Evolutionary conservation across 30 jellyfish, hydroid and myxozoan genomes (phyloP).

Genomic region (Chironex yamaguchii): DNA sequence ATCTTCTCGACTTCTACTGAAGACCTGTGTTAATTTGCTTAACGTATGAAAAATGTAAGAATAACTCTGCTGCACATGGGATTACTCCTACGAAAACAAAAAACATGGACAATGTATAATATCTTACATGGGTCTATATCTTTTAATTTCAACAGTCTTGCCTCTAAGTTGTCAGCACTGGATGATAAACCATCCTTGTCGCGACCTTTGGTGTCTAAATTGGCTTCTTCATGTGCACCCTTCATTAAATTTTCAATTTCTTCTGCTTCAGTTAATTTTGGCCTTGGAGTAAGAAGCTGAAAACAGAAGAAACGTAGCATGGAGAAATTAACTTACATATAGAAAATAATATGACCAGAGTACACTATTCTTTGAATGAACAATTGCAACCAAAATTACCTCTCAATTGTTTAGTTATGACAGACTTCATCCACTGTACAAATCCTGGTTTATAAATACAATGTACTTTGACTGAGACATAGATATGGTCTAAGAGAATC

Average conservation of each 20-base stretch:
- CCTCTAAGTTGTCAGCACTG: constrained; percentile 40
- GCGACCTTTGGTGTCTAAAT: constrained; percentile 14
- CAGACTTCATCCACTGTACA: too few relatives aligned
- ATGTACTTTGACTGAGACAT: too few relatives aligned
- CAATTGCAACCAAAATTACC: too few relatives aligned
- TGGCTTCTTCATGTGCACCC: constrained; percentile 70
- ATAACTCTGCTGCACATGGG: neutral
- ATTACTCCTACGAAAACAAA: neutral
- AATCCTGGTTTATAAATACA: too few relatives aligned
- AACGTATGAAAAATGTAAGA: neutral
- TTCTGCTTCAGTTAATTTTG: constrained; percentile 78
- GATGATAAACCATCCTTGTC: neutral
- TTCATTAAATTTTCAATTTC: constrained; percentile 67
- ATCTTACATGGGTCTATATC: constrained; percentile 83
- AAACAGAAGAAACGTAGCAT: neutral
- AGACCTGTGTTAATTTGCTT: too few relatives aligned
- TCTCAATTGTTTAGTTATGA: too few relatives aligned
- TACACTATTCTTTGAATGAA: too few relatives aligned
- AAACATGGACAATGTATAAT: neutral
- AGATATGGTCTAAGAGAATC: too few relatives aligned
- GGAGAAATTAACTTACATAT: too few relatives aligned
- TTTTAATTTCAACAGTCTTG: constrained; percentile 69
- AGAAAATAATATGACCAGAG: too few relatives aligned
- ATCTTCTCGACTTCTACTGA: too few relatives aligned
- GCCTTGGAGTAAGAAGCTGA: constrained; percentile 79